A percentile compares a stretch with the other conserved stretches of the same genome.
These are phyloP conservation scores for Tuberolachnus salignus DNA, from an alignment of 2,888 invertebrate species.

Conservation along the genomic window DNA sequence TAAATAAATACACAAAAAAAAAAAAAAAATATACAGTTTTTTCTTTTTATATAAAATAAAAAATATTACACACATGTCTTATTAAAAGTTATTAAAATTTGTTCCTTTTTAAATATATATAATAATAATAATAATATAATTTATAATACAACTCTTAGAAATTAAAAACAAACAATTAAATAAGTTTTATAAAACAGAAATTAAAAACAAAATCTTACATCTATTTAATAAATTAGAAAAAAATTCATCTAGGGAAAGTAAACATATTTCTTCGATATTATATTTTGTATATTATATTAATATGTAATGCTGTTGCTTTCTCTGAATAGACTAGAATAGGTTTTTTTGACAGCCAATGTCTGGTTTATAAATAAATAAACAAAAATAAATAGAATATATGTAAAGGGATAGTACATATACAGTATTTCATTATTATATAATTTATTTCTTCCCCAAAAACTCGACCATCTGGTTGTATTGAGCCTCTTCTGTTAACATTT, in stretches of 20 bases:
- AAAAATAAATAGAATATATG: constrained; percentile 50
- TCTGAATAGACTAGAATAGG: constrained; percentile 59
- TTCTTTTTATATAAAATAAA: constrained; percentile 56
- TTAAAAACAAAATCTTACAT: constrained; percentile 52
- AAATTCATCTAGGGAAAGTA: constrained; percentile 56
- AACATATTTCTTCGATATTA: constrained; percentile 54
- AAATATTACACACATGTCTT: constrained; percentile 49
- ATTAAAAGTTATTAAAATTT: constrained; percentile 53
- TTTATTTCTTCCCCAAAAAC: constrained; percentile 72
- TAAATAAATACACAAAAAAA: constrained; percentile 53
- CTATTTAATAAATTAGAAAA: constrained; percentile 55
- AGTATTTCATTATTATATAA: constrained; percentile 36
- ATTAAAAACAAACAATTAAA: constrained; percentile 55
- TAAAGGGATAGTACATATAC: constrained; percentile 42
- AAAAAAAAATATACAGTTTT: constrained; percentile 45
- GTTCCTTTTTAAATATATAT: constrained; percentile 33
- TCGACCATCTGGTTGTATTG: constrained; percentile 80
- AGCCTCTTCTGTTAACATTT: constrained; percentile 78
- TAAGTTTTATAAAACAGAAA: constrained; percentile 54
- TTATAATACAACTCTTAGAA: constrained; percentile 56
- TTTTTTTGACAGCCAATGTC: constrained; percentile 57
- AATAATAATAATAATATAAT: constrained; percentile 42
- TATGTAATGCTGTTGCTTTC: constrained; percentile 57
- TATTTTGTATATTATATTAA: constrained; percentile 7
- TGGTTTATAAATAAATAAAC: constrained; percentile 55